Conservation (phyloP, 2,888 invertebrate species). For the Steinernema carpocapsae region DNA sequence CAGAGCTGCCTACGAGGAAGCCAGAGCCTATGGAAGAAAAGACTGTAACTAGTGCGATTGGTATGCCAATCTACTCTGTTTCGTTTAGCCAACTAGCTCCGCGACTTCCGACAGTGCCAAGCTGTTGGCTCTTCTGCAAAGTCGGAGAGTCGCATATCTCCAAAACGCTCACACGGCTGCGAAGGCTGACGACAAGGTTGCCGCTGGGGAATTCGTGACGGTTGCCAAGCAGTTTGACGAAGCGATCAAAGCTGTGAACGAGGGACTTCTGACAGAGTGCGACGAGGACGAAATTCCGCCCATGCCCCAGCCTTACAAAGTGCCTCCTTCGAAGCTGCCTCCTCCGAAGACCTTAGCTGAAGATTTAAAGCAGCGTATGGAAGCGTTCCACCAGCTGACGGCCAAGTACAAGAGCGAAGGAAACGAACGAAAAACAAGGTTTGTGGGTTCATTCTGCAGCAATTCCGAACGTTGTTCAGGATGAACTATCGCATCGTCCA, state of each 20-base stretch:
- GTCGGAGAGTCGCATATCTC: not conserved
- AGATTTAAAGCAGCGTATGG: conserved; percentile 49
- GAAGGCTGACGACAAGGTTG: conserved; percentile 16
- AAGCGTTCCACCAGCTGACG: conserved; percentile 52
- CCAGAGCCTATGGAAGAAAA: no score
- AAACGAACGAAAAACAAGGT: conserved; percentile 55
- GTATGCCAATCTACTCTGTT: no score
- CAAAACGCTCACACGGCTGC: not conserved
- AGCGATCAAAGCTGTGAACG: conserved; percentile 20
- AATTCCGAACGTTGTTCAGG: conserved; percentile 39
- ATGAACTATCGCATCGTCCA: conserved; percentile 55
- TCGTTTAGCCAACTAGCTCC: no score
- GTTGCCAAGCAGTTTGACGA: conserved; percentile 28
- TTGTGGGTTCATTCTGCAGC: not conserved
- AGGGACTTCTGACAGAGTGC: conserved; percentile 43
- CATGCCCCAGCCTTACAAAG: conserved; percentile 59
- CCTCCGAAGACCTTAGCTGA: conserved; percentile 40
- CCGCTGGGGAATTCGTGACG: conserved; percentile 1
- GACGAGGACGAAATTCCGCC: conserved; percentile 61
- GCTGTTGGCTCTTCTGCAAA: not conserved
- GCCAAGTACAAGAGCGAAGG: conserved; percentile 53
- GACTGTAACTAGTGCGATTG: no score
- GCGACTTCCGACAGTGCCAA: not conserved
- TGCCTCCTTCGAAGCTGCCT: conserved; percentile 31
- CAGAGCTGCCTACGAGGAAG: no score